These are phyloP conservation scores for Solenopsis fugax DNA, from an alignment of 1,140 invertebrate species.

Conservation along the genomic window DNA sequence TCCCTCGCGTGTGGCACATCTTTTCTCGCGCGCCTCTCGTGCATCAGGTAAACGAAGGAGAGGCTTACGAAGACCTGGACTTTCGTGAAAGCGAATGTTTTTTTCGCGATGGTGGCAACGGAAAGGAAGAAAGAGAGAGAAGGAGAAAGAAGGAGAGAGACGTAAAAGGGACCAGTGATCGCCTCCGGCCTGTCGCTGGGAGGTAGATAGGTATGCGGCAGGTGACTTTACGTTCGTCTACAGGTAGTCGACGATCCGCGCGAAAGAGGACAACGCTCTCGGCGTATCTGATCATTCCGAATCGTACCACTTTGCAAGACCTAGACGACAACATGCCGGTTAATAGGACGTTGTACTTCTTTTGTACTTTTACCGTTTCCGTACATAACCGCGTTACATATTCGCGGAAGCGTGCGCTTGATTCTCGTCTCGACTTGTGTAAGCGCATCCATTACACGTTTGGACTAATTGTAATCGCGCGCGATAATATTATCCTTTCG, in stretches of 20 bases:
- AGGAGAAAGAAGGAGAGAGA: neutral
- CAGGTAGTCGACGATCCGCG: conserved; percentile 23
- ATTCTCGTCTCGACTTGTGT: neutral
- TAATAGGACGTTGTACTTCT: conserved; percentile 29
- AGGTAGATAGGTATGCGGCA: conserved; percentile 71
- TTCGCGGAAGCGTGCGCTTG: conserved; percentile 2
- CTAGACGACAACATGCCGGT: conserved; percentile 40
- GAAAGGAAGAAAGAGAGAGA: conserved; percentile 17
- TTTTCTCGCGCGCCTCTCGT: neutral
- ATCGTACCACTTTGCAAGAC: conserved; percentile 50
- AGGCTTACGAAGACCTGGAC: conserved; percentile 44
- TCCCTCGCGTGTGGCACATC: conserved; percentile 8
- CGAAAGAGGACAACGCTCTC: conserved; percentile 66
- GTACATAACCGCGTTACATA: neutral
- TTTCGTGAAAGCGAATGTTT: conserved; percentile 79
- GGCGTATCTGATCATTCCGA: conserved; percentile 23
- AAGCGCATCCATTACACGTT: neutral
- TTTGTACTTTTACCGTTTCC: conserved; percentile 1
- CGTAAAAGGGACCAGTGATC: conserved; percentile 15
- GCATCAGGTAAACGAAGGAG: conserved; percentile 64
- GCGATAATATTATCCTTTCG: conserved; percentile 17
- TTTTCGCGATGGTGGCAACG: conserved; percentile 54
- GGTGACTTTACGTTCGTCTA: conserved; percentile 74
- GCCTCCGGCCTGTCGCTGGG: conserved; percentile 58
- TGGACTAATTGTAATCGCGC: neutral